A percentile compares a stretch with the other conserved stretches of the same genome.
Conservation (phyloP, 2,797 vertebrate genomes). For the Peromyscus attwateri region DNA sequence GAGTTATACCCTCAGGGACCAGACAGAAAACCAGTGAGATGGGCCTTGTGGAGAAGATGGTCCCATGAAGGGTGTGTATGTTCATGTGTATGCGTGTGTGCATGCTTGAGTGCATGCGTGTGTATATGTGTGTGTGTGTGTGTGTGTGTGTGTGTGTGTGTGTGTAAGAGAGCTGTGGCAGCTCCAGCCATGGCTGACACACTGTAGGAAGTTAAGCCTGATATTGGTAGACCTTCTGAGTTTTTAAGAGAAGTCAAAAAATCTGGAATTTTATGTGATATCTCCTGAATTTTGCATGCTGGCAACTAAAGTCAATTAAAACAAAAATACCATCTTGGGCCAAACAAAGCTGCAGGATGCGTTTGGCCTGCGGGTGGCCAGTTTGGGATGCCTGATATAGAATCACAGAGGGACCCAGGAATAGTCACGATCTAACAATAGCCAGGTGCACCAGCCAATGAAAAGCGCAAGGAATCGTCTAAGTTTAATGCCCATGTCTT, state of each 20-base stretch:
- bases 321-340: slow-evolving; percentile 42
- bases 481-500: neutral
- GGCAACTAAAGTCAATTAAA: slow-evolving; percentile 56
- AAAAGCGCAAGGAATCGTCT: neutral
- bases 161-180: neutral
- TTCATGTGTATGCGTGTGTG: neutral
- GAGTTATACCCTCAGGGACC: neutral
- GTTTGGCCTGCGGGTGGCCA: neutral
- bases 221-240: neutral
- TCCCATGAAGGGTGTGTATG: neutral
- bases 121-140: too few species aligned
- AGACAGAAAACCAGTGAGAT: neutral
- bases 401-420: slow-evolving; percentile 21
- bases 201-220: neutral
- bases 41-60: neutral
- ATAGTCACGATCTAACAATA: slow-evolving; percentile 32
- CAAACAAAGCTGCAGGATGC: slow-evolving; percentile 40
- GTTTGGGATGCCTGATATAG: slow-evolving; percentile 45
- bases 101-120: neutral
- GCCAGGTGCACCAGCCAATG: neutral
- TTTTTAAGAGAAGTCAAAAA: slow-evolving; percentile 58
- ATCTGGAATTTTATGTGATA: slow-evolving; percentile 53
- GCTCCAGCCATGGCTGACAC: neutral
- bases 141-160: neutral
- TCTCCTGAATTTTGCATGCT: slow-evolving; percentile 62